phyloP scores from a whole-genome alignment of 2,888 invertebrate species.

The Tribolium freemani region DNA sequence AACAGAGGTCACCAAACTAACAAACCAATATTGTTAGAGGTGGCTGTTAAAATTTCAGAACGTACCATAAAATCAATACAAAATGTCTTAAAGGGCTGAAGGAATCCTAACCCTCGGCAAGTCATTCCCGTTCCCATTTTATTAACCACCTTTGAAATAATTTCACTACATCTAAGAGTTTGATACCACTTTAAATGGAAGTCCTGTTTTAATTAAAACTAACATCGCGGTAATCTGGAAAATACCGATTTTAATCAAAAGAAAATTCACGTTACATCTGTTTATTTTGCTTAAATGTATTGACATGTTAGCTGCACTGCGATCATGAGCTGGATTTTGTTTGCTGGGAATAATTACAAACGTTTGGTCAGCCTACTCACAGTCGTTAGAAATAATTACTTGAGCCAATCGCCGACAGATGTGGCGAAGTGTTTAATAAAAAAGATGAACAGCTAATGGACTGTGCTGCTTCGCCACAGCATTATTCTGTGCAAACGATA shows the following conservation, averaged over 20 bases:
- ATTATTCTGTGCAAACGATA: not conserved
- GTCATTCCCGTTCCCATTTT: constrained; percentile 17
- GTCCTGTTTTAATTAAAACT: constrained; percentile 35
- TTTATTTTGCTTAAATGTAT: not conserved
- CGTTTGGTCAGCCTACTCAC: constrained; percentile 8
- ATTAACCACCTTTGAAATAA: constrained; percentile 26
- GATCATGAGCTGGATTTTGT: not conserved
- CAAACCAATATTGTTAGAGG: constrained; percentile 41
- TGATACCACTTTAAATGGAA: constrained; percentile 27
- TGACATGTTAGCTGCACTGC: not conserved
- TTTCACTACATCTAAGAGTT: constrained; percentile 31
- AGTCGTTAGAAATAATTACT: constrained; percentile 31
- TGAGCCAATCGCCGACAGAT: constrained; percentile 21
- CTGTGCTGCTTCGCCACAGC: not conserved
- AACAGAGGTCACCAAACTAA: constrained; percentile 40
- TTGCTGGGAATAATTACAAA: constrained; percentile 12
- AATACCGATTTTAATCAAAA: constrained; percentile 30
- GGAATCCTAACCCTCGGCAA: constrained; percentile 8
- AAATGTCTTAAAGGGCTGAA: constrained; percentile 15
- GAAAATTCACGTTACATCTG: constrained; percentile 9
- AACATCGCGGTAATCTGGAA: constrained; percentile 15
- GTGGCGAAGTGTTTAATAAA: constrained; percentile 33
- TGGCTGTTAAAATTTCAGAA: constrained; percentile 34
- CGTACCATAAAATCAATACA: constrained; percentile 29
- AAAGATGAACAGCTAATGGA: constrained; percentile 35